Base-by-base conservation (phyloP, 2,113 vertebrate species). In the Ammodytes marinus region DNA sequence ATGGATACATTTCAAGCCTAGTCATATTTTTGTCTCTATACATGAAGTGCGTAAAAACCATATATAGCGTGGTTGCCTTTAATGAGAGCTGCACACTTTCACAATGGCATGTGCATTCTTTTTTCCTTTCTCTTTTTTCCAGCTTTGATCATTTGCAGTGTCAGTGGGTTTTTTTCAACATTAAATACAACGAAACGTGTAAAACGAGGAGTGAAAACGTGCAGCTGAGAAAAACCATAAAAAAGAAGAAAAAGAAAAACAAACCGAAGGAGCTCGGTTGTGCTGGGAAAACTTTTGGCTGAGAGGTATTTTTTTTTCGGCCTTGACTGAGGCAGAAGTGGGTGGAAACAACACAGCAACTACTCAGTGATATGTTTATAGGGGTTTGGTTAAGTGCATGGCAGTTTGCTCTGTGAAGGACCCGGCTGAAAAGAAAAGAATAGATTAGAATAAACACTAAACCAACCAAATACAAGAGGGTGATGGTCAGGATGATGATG, bases 391-490 rank as follows among this genome's bases (percentile, higher is more conserved):
- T 96, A 96, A 97, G 97, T 97, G 96, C 97, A 94, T 96, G 96
- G 95, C 95, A 96, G 96, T 97, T 97, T 96, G 96, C 95, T 96
- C 96, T 96, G 96, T 96, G 94, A 93, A 96, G 95, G 95, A 96
- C 96, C 93, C 83, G 82, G 88, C 43, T 96, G 94, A 96, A 97
- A 96, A 95, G 95, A 92, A 88, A 96, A 27, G 27, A 27, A 27
- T 27, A 27, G 27, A 27, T 27, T 27, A 27, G 96, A 97, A 96
- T 96, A 96, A 96, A 96, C 66, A 90, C 82, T 83, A 94, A 95
- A 95, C 95, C 95, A 94, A 95, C 94, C 96, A 96, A 96, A 97
- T 89, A 96, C 95, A 95, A 86, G 95, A 96, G 93, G 95, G 67
- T 12, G 40, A 49, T 17, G 52, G 35, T 50, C 95, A 96, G 93